Base-by-base conservation (phyloP, 2,113 vertebrate species). In the Proterorhinus semilunaris region DNA sequence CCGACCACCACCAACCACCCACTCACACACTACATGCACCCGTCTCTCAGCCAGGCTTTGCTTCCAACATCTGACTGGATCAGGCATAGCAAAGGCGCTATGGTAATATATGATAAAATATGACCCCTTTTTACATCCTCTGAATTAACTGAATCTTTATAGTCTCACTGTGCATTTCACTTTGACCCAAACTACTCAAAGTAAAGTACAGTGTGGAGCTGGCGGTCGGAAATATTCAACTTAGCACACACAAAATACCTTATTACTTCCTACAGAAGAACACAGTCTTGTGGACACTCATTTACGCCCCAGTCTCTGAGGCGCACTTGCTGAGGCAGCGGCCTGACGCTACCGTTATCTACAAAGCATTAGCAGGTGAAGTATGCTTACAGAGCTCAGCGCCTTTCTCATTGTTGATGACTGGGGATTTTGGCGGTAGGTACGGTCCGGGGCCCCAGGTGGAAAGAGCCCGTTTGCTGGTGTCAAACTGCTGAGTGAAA, bases 401-500 rank as follows among this genome's bases (percentile, higher is more conserved):
- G 75, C 91, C 95, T 84, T 94, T 97, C 71, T 98, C 96, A 0
- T 93, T 13, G 72, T 91, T 96, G 87, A 92, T 92, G 51, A 95
- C 86, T 3, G 94, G 87, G 9, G 94, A 93, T 89, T 98, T 99
- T 1, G 96, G 96, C 75, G 96, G 97, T 48, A 96, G 88, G 62
- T 98, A 99, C 71, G 95, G 94, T 57, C 96, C 96, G 0, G 97
- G 98, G 13, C 98, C 97, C 98, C 98, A 99, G 0, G 97, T 99
- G 69, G 98, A 99, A 53, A 99, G 86, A 49, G 96, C 98, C 64
- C 98, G 88, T 85, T 99, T 99, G 93, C 97, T 99, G 69, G 98
- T 99, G 83, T 99, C 98, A 79, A 99, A 99, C 82, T 99, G 98
- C 82, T 98, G 96, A 51, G 98, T 99, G 82, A 99, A 99, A 88